Base-by-base conservation (phyloP, 2,888 invertebrate genomes). In the Cataglyphis altisquamis region DNA sequence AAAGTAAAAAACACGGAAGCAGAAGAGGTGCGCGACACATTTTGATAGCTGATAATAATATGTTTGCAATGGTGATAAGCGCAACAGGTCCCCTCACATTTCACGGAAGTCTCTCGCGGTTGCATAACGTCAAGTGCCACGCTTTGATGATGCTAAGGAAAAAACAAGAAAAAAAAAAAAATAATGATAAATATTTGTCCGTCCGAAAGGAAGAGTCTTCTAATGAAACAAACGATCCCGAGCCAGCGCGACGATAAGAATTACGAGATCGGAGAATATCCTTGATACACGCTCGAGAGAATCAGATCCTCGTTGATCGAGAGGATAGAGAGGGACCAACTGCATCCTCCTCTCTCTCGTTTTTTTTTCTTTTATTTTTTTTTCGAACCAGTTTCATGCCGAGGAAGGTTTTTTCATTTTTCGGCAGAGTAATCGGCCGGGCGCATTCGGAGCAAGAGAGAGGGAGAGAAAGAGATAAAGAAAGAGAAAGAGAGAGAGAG, bases 101-200 rank as follows among this genome's bases (percentile, higher is more conserved):
- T 90, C 87, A 68, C 89, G 89, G 91, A 91, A 91, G 90, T 25
- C 25, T 85, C 89, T 85, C 89, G 88, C 89, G 84, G 86, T 90
- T 88, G 82, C 85, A 77, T 87, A 91, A 90, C 89, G 81, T 1
- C 68, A 87, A 91, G 88, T 88, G 85, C 84, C 89, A n/a, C 57
- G 70, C 32, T 67, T n/a, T 60, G 52, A 39, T 45, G 32, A 29
- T 4, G 9, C 48, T 57, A 29, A n/a, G 45, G 25, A 45, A 41
- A 36, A 15, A 18, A 67, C 25, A 52, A 36, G 8, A 0, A 66
- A 32, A 25, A 15, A n/a, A 12, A 48, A 29, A 66, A 9, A 25
- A 25, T 21, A 75, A 10, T 29, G n/a, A 78, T 21, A 60, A 70
- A 70, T 21, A n/a, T 10, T 10, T 6, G 41, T 18, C 3, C 15